A percentile compares a stretch with the other conserved stretches of the same genome.
Evolutionary conservation across 2,113 vertebrate genomes (phyloP).

Genomic region (Talpa occidentalis): DNA sequence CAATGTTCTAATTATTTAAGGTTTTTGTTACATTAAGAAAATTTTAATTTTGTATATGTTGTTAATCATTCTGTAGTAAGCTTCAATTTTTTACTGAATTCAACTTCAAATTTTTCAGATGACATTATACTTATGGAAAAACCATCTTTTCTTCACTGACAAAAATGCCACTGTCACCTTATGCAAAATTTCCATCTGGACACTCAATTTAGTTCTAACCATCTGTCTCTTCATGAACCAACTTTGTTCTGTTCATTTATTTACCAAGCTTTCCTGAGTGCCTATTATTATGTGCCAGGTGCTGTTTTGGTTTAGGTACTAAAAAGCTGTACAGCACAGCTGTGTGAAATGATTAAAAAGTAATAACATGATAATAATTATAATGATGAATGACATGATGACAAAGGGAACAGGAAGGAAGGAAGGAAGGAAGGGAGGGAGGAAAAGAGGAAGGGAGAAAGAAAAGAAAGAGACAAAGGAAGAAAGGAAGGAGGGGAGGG

Average conservation of each 20-base stretch:
- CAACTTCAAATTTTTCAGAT: constrained; percentile 38
- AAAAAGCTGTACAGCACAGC: background rate
- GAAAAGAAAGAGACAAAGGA: background rate
- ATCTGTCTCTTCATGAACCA: background rate
- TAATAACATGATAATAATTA: background rate
- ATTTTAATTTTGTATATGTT: background rate
- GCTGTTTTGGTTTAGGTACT: background rate
- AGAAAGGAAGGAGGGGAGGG: no score
- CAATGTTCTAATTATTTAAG: background rate
- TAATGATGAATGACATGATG: background rate
- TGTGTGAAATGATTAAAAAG: background rate
- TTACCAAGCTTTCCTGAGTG: background rate
- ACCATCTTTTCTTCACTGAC: background rate
- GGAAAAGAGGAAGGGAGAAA: background rate
- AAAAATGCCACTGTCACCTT: background rate
- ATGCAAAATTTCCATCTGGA: background rate
- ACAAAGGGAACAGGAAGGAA: background rate
- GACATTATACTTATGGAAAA: background rate
- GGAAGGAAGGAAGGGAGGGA: no score
- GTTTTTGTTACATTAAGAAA: background rate
- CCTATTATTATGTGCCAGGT: background rate
- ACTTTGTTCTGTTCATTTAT: background rate
- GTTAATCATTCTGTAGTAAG: background rate
- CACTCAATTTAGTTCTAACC: background rate
- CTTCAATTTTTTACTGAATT: background rate